Base-by-base conservation (phyloP, 1,140 invertebrate genomes). In the Lepidurus apus region DNA sequence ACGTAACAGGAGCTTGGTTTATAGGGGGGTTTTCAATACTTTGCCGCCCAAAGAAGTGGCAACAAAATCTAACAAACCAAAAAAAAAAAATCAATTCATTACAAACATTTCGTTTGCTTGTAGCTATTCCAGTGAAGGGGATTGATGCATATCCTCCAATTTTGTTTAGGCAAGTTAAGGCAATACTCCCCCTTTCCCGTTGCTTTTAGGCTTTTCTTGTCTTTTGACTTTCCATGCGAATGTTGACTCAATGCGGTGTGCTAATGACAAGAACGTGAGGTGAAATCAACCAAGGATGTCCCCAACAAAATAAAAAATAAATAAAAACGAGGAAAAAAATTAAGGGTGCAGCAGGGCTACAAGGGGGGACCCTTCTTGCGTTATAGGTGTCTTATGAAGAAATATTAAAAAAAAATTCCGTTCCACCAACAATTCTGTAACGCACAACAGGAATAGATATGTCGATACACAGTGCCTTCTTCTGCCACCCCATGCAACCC, bases 161-260 rank as follows among this genome's bases (percentile, higher is more conserved):
- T 65, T 65, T 65, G 21, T 65, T 13, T 65, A 9, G 53, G 21
- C 4, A 65, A 65, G 17, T 65, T 65, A 65, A 65, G 13, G 53
- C 53, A 13, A n/a, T 21, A 65, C 17, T 21, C 17, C n/a, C 21
- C n/a, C 53, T n/a, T 21, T n/a, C 53, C 53, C 53, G 53, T 13
- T n/a, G 53, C 53, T 65, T 65, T 65, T 65, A 65, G 53, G 53
- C 53, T 65, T 65, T 65, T 65, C 53, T 65, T 17, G 53, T 65
- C 53, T 65, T 65, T n/a, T 65, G 53, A n/a, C 53, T 65, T 65
- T 4, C 21, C 53, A 65, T 21, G 34, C 53, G 53, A 65, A 65
- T 65, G 53, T 65, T 65, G 53, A 65, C 53, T 65, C 53, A 65
- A 65, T 65, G 53, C 53, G n/a, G 53, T 65, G 53, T 65, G 53